A percentile compares a stretch with the other conserved stretches of the same genome.
phyloP scores from a whole-genome alignment of 2,888 invertebrate species.

The Pachydiplax longipennis region DNA sequence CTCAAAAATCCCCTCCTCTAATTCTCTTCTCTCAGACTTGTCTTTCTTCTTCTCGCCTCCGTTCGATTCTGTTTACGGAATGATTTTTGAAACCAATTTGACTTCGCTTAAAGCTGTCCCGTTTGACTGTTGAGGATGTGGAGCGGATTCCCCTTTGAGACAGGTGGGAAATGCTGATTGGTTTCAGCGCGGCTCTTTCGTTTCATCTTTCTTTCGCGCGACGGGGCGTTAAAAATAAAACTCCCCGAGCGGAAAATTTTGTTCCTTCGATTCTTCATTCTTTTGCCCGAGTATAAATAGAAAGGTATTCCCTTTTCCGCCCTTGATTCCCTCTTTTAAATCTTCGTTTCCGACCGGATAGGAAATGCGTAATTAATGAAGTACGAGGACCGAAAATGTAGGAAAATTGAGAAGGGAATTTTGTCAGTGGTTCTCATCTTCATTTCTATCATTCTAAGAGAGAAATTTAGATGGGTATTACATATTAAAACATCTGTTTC shows the following conservation, averaged over 20 bases:
- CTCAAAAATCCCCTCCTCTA: neutral
- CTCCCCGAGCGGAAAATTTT: neutral
- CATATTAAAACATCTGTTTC: too few relatives aligned
- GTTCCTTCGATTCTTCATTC: neutral
- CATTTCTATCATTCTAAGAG: too few relatives aligned
- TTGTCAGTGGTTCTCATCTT: neutral
- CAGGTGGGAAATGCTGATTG: constrained; percentile 39
- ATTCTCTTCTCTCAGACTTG: neutral
- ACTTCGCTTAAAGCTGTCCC: neutral
- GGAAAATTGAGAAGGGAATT: neutral
- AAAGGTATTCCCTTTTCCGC: neutral
- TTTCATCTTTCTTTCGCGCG: neutral
- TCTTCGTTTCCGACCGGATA: neutral
- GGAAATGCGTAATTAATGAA: too few relatives aligned
- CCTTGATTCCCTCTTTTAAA: neutral
- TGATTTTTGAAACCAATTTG: constrained; percentile 36
- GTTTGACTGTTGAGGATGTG: constrained; percentile 23
- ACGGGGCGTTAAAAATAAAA: neutral
- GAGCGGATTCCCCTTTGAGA: neutral
- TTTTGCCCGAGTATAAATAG: neutral
- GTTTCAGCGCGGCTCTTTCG: neutral
- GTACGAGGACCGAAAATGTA: neutral
- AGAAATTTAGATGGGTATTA: too few relatives aligned
- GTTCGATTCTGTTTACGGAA: constrained; percentile 16
- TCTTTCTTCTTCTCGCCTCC: neutral